Base-by-base conservation (phyloP, 2,888 invertebrate genomes). In the Lobophora halterata region DNA sequence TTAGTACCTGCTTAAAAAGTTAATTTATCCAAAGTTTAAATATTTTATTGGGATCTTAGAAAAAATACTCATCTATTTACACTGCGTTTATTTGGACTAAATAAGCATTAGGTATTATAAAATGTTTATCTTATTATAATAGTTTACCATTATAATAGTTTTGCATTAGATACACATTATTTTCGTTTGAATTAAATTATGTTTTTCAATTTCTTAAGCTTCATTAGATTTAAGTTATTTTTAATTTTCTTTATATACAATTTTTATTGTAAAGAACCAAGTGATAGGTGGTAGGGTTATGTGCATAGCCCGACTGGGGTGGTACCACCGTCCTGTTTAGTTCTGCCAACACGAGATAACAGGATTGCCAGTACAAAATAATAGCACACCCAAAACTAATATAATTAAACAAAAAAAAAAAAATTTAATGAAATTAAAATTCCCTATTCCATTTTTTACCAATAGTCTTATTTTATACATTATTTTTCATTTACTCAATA, bases 1-100 rank as follows among this genome's bases (percentile, higher is more conserved):
- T 45, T 40, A 52, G 55, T 62, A 62, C 58, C 55, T 58, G 57
- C 41, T 51, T 25, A 46, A 29, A 25, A 37, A 35, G 27, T 38
- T 10, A 31, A 48, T 37, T 49, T 45, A 51, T 34, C 11, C 17
- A 24, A 34, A 21, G 8, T 21, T 21, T 16, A 13, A 34, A 11
- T 8, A 25, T 32, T 17, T 12, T 7, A 16, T 7, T 10, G 3
- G 2, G 5, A 21, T 21, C 4, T 27, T 17, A 27, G 5, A 16
- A 11, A 28, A 11, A 3, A n/a, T n/a, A 18, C 3, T 5, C 6
- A 1, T 5, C 18, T 23, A 11, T 23, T 11, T 23, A 23, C 10
- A 5, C 11, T 11, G 4, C 12, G 12, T 25, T 1, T 12, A 25
- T 13, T 13, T 12, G 12, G 8, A 14, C 3, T 9, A 6, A 17